These are phyloP conservation scores for Pseudorhombus dupliciocellatus DNA, from an alignment of 2,113 vertebrate species.

Conservation along the genomic window DNA sequence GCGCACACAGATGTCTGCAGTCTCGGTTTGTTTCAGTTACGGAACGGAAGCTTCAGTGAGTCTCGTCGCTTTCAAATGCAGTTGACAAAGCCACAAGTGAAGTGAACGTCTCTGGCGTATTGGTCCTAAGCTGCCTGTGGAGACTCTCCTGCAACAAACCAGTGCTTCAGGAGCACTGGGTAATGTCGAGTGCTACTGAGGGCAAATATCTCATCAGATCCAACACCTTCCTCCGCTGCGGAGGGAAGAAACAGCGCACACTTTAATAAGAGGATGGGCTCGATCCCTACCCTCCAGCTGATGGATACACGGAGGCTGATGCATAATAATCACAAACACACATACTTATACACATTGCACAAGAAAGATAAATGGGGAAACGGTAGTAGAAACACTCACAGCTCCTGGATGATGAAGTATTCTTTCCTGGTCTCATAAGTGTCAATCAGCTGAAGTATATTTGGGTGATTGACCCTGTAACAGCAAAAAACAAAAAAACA, in stretches of 20 bases:
- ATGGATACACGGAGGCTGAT: conserved; percentile 28
- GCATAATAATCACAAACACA: conserved; percentile 2
- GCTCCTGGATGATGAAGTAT: conserved; percentile 88
- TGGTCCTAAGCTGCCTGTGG: conserved; percentile 34
- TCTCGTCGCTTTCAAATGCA: conserved; percentile 45
- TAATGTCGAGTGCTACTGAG: conserved; percentile 61
- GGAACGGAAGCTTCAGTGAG: conserved; percentile 10
- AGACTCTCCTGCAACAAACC: conserved; percentile 45
- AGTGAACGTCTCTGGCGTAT: conserved; percentile 19
- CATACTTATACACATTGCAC: background rate
- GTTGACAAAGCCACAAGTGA: conserved; percentile 36
- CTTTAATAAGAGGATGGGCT: conserved; percentile 59
- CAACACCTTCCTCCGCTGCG: conserved; percentile 64
- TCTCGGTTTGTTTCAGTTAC: background rate
- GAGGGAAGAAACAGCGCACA: conserved; percentile 63
- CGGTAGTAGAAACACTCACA: conserved; percentile 76
- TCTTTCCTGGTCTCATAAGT: conserved; percentile 87
- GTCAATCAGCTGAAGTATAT: conserved; percentile 87
- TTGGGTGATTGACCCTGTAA: conserved; percentile 86
- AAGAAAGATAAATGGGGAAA: conserved; percentile 17
- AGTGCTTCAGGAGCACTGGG: conserved; percentile 63
- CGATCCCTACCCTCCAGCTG: conserved; percentile 25
- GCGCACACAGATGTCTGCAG: conserved; percentile 1
- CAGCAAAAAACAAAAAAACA: conserved; percentile 3
- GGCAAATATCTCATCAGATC: conserved; percentile 74